Percentiles rank a stretch among this genome's conserved stretches.
phyloP scores from a whole-genome alignment of 2,797 vertebrate species.

The Sebastes flavidus region DNA sequence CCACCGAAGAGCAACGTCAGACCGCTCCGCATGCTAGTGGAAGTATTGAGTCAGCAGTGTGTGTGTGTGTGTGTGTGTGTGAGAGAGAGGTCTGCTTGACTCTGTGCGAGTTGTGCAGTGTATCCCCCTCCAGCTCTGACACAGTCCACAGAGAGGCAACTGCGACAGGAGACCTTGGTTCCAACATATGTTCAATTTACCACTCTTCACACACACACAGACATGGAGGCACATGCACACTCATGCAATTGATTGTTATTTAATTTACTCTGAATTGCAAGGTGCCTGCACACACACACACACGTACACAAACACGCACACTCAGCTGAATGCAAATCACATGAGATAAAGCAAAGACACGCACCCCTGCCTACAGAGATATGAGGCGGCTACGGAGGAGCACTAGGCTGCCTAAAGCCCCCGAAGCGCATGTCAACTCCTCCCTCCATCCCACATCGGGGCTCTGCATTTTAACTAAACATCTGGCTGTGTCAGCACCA shows the following conservation, averaged over 20 bases:
- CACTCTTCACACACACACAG: background rate
- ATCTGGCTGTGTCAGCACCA: constrained; percentile 79
- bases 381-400: constrained; percentile 48
- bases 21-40: background rate
- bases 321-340: constrained; percentile 50
- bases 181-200: constrained; percentile 44
- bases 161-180: constrained; percentile 40
- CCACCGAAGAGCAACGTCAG: constrained; percentile 32
- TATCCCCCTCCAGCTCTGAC: constrained; percentile 51
- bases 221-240: constrained; percentile 6
- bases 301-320: constrained; percentile 17
- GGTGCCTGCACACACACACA: constrained; percentile 7
- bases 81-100: background rate
- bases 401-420: constrained; percentile 70
- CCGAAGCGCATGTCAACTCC: constrained; percentile 64
- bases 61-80: constrained; percentile 1
- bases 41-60: constrained; percentile 49
- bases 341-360: constrained; percentile 37
- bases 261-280: constrained; percentile 14
- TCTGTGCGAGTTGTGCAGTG: constrained; percentile 24
- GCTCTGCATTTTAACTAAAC: constrained; percentile 78
- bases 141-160: constrained; percentile 42
- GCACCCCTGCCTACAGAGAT: constrained; percentile 46
- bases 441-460: constrained; percentile 59
- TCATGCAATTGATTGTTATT: constrained; percentile 13